phyloP scores from a whole-genome alignment of 2,888 invertebrate genomes.

The Limenitis camilla region DNA sequence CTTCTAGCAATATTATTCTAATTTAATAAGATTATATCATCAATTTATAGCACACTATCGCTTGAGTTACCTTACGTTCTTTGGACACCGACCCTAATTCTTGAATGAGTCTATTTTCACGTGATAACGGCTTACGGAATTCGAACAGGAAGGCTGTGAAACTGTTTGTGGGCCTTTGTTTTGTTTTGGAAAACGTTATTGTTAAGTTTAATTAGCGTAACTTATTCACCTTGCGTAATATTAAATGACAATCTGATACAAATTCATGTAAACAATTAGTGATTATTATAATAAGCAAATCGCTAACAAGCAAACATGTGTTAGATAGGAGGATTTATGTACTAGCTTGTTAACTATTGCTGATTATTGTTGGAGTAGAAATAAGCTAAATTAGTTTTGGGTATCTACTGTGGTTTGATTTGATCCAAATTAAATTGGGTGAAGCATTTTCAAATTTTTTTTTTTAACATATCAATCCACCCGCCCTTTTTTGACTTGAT shows the following conservation, averaged over 20 bases:
- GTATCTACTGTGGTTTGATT: background rate
- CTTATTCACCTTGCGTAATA: slow-evolving; percentile 12
- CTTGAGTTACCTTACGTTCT: background rate
- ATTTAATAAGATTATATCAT: no score
- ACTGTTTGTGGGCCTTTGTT: slow-evolving; percentile 16
- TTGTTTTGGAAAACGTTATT: slow-evolving; percentile 20
- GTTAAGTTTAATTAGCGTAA: slow-evolving; percentile 22
- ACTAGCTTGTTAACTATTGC: background rate
- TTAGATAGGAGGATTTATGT: slow-evolving; percentile 10
- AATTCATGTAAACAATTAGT: slow-evolving; percentile 17
- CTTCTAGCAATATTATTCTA: no score
- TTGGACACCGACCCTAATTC: slow-evolving; percentile 19
- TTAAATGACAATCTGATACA: slow-evolving; percentile 8
- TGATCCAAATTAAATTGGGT: no score
- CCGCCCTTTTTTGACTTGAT: no score
- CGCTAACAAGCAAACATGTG: slow-evolving; percentile 11
- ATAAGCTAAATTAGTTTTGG: background rate
- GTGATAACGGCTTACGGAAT: slow-evolving; percentile 26
- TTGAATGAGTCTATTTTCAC: slow-evolving; percentile 27
- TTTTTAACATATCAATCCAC: no score
- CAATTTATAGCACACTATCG: background rate
- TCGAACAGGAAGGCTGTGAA: slow-evolving; percentile 24
- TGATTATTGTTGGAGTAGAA: background rate
- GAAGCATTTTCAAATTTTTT: no score
- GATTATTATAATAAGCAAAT: slow-evolving; percentile 14